A percentile compares a stretch with the other conserved stretches of the same genome.
Conservation (phyloP, 2,797 vertebrate species). For the Helicolenus hilgendorfi region DNA sequence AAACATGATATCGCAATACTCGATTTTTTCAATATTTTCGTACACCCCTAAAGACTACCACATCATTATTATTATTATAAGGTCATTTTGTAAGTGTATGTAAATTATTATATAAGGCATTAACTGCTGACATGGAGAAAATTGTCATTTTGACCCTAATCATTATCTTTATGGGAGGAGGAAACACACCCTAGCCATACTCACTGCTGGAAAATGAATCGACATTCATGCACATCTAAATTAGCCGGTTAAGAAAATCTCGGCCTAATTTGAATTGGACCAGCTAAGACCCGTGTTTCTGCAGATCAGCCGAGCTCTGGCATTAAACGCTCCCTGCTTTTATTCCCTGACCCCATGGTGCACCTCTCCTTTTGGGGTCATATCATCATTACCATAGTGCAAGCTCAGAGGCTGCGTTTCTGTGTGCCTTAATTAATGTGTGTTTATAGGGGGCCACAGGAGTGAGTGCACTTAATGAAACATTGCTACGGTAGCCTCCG, state of each 20-base stretch:
- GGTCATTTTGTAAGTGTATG: constrained; percentile 49
- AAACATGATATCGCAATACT: too few species aligned
- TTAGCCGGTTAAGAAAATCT: constrained; percentile 97
- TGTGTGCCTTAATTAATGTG: constrained; percentile 99
- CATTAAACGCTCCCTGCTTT: constrained; percentile 97
- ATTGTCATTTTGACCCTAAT: constrained; percentile 85
- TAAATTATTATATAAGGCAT: constrained; percentile 69
- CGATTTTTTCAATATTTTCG: too few species aligned
- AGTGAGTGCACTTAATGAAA: constrained; percentile 99
- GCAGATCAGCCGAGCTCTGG: constrained; percentile 95
- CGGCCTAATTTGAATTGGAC: constrained; percentile 98
- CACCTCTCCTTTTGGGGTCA: constrained; percentile 97
- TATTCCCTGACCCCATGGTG: constrained; percentile 98
- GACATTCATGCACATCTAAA: constrained; percentile 98
- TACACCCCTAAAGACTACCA: not conserved
- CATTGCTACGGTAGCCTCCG: constrained; percentile 95
- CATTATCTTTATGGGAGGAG: constrained; percentile 75
- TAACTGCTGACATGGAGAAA: constrained; percentile 85
- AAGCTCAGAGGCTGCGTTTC: constrained; percentile 98
- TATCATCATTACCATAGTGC: constrained; percentile 99
- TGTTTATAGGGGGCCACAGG: constrained; percentile 98
- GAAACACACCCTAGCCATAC: constrained; percentile 54
- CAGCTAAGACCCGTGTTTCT: constrained; percentile 96
- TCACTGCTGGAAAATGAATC: constrained; percentile 95
- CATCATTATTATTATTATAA: constrained; percentile 28